Base-by-base conservation (phyloP, 2,888 invertebrate species). In the Aporophyla nigra region DNA sequence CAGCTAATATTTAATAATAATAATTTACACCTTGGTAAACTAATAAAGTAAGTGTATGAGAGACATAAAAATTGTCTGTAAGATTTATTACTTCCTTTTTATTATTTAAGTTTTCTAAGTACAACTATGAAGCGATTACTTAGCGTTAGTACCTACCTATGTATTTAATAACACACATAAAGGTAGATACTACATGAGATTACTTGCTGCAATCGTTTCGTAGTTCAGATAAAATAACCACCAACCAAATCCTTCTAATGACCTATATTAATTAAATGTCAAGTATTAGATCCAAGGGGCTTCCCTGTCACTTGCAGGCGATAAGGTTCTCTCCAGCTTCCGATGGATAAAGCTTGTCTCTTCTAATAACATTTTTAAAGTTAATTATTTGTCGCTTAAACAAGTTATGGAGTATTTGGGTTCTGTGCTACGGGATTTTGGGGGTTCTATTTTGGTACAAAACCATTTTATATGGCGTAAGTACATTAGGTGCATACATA, bases 221-320 rank as follows among this genome's bases (percentile, higher is more conserved):
- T 19, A 58, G 3, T 33, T 33, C 33, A 33, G 33, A 33, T 33
- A 33, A 33, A 33, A 33, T 33, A 33, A 61, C 12, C 61, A 21
- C 21, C 12, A 33, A 21, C 59, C 5, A 2, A 21, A 61, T 40
- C 61, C 14, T 40, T 40, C 12, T 61, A 63, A 24, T 24, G 0
- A 16, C 43, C 16, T 16, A 24, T 2, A 74, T 65, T 58, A 75
- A 68, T 68, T 68, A 49, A 80, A 49, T 12, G 74, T 63, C 74
- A 79, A 53, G 53, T 56, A n/a, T 21, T 58, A 58, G 56, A 24
- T 56, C n/a, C 12, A n/a, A 66, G 43, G 24, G 54, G 46, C 54
- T 33, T 69, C 21, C 10, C 54, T 54, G 69, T 61, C 81, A 46
- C 49, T 33, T 16, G 51, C 81, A 80, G 76, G 19, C 5, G 56